Conservation (phyloP, 2,113 vertebrate genomes). For the Bucco capensis region DNA sequence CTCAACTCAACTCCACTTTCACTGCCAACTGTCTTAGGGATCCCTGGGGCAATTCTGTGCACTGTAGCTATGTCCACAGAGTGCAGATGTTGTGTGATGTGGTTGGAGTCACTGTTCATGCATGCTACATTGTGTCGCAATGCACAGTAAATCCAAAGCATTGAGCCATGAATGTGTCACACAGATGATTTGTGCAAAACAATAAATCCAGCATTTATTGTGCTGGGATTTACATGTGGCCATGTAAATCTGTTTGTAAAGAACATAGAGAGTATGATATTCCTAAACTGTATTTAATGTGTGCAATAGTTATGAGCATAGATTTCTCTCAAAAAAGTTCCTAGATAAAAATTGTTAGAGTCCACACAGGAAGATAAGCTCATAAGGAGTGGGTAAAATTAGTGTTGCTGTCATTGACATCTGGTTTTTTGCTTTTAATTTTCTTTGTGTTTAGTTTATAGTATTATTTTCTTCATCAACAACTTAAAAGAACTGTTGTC, state of each 20-base stretch:
- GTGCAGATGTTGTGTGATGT: not conserved
- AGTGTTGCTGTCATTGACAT: not conserved
- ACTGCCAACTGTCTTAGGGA: not conserved
- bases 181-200: slow-evolving; percentile 9
- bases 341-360: not conserved
- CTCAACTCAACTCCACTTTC: not conserved
- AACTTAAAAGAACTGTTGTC: not conserved
- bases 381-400: fast-evolving
- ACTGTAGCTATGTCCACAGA: not conserved
- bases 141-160: not conserved
- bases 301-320: not conserved
- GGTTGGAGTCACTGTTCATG: not conserved
- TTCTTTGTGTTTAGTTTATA: not conserved
- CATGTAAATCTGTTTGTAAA: not conserved
- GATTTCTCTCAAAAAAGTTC: not conserved
- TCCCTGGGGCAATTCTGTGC: not conserved
- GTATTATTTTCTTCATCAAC: not conserved
- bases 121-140: not conserved
- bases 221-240: not conserved
- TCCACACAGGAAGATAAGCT: not conserved
- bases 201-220: not conserved
- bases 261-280: not conserved
- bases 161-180: slow-evolving; percentile 11
- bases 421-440: not conserved
- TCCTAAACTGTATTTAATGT: not conserved